Evolutionary conservation across 2,113 vertebrate species (phyloP).

Genomic region (Physeter macrocephalus): DNA sequence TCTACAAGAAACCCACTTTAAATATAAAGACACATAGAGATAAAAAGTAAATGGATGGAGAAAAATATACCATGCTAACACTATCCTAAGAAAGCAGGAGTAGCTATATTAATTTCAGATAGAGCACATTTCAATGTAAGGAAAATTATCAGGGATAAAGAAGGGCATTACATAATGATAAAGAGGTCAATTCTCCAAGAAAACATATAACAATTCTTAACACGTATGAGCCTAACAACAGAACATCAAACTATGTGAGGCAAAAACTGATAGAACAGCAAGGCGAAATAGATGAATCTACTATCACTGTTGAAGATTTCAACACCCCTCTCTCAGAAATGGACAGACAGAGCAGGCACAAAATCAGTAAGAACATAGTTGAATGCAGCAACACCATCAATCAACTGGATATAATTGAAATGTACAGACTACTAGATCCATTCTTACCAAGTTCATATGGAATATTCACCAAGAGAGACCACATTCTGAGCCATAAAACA

Average conservation of each 20-base stretch:
- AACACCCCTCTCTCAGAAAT: no score
- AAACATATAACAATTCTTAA: not conserved
- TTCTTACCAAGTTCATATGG: not conserved
- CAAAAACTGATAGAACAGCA: no score
- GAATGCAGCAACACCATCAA: not conserved
- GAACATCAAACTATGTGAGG: not conserved
- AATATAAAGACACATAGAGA: no score
- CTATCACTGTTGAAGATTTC: no score
- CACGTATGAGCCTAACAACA: not conserved
- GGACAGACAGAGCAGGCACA: not conserved
- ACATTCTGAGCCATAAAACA: no score
- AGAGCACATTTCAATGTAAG: no score
- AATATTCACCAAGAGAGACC: not conserved
- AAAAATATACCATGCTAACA: no score
- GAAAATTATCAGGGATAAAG: not conserved
- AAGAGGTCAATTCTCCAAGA: not conserved
- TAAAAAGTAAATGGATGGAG: no score
- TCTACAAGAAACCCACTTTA: not conserved
- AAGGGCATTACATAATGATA: not conserved
- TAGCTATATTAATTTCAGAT: no score
- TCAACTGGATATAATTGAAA: not conserved
- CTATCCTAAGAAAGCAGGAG: no score
- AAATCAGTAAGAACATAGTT: not conserved
- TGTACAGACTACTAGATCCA: not conserved
- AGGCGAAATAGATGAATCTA: no score